Percentiles rank a stretch among this genome's conserved stretches.
Conservation (phyloP, 2,113 vertebrate genomes). For the Spilogale gracilis region DNA sequence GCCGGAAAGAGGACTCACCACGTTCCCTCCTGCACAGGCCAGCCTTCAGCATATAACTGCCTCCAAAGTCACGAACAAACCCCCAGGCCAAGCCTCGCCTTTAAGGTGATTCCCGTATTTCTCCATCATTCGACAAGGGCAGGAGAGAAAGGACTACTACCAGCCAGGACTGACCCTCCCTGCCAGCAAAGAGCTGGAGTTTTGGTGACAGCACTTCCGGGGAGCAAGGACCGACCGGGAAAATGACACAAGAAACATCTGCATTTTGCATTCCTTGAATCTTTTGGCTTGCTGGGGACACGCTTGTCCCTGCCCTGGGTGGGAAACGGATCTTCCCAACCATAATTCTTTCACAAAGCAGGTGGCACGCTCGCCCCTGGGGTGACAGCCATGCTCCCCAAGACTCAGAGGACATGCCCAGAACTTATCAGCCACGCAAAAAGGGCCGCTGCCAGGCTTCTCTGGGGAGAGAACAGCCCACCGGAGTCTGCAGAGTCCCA, state of each 20-base stretch:
- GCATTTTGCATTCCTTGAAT: not conserved
- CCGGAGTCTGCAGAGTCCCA: not conserved
- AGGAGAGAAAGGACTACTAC: not conserved
- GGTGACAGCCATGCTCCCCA: not conserved
- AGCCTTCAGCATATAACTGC: not conserved
- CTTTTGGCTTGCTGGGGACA: not conserved
- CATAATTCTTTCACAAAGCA: not conserved
- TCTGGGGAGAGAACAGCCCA: not conserved
- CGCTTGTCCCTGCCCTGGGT: not conserved
- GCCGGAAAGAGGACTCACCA: no score
- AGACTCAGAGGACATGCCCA: not conserved
- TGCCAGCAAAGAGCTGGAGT: not conserved
- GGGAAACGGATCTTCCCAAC: not conserved
- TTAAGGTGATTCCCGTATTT: not conserved
- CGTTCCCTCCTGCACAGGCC: accelerated
- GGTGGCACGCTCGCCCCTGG: not conserved
- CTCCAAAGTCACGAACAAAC: not conserved
- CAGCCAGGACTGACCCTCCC: not conserved
- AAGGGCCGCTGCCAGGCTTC: not conserved
- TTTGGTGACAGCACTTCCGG: not conserved
- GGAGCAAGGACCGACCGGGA: not conserved
- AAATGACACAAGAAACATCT: not conserved
- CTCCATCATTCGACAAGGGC: not conserved
- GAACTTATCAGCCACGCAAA: not conserved
- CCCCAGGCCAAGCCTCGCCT: not conserved